A percentile compares a stretch with the other conserved stretches of the same genome.
Evolutionary conservation across 2,888 invertebrate genomes (phyloP).

Genomic region (Thysanoteuthis rhombus): DNA sequence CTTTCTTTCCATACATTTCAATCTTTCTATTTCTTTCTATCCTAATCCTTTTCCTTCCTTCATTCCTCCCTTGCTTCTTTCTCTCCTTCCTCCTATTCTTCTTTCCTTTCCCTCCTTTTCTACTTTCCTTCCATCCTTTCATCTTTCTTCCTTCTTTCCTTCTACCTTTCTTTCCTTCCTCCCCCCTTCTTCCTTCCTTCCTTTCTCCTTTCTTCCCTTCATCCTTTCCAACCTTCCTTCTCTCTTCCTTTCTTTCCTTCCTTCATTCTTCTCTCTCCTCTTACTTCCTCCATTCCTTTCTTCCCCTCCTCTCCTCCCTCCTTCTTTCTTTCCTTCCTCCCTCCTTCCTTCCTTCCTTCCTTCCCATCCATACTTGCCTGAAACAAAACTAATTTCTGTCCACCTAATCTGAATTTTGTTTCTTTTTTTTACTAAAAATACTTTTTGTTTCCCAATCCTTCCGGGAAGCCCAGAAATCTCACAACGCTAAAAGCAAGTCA

Average conservation of each 20-base stretch:
- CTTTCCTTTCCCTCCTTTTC: neutral
- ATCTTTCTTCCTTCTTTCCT: neutral
- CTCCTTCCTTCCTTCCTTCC: neutral
- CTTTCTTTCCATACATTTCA: no score
- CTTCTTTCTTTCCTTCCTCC: neutral
- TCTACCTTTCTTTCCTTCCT: neutral
- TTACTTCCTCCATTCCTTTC: neutral
- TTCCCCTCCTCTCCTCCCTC: neutral
- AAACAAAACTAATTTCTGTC: conserved; percentile 12
- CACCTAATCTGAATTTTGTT: neutral
- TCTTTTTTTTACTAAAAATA: neutral
- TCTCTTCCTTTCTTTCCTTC: no score
- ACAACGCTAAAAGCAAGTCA: neutral
- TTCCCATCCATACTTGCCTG: neutral
- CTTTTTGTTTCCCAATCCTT: neutral
- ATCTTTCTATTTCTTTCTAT: no score
- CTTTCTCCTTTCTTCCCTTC: no score
- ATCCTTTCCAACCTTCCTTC: no score
- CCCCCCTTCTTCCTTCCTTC: neutral
- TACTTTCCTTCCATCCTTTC: neutral
- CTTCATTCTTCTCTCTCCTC: neutral
- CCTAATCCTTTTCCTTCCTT: no score
- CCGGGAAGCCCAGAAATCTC: neutral
- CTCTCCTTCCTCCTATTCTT: neutral
- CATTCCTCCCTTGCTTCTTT: neutral